A percentile compares a stretch with the other conserved stretches of the same genome.
Conservation (phyloP, 2,888 invertebrate genomes). For the Lepidochrysops patricia region DNA sequence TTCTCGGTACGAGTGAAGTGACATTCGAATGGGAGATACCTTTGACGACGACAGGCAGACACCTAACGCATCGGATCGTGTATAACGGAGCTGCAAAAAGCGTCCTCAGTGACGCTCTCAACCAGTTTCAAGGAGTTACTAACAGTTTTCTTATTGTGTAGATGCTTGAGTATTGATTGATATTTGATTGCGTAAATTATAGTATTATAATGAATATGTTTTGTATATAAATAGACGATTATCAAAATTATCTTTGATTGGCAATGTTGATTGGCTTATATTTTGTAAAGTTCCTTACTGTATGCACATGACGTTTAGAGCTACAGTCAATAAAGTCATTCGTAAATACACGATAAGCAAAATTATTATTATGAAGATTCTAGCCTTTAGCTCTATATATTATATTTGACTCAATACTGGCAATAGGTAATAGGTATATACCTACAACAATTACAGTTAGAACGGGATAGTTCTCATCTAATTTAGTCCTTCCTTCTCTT, state of each 20-base stretch:
- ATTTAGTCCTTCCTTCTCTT: background rate
- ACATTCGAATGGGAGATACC: slow-evolving; percentile 87
- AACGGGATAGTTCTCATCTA: background rate
- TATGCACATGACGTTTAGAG: too few relatives aligned
- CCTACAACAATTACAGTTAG: background rate
- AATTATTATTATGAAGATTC: too few relatives aligned
- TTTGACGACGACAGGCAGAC: slow-evolving; percentile 34
- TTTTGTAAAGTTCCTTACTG: too few relatives aligned
- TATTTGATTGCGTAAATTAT: background rate
- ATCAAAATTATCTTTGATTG: background rate
- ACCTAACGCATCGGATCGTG: slow-evolving; percentile 84
- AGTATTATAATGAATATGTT: background rate
- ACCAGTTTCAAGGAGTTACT: slow-evolving; percentile 77
- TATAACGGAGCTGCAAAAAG: slow-evolving; percentile 84
- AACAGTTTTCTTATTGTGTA: slow-evolving; percentile 54
- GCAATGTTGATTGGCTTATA: background rate
- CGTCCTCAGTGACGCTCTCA: slow-evolving; percentile 73
- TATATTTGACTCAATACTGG: too few relatives aligned
- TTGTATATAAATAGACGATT: background rate
- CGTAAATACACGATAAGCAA: background rate
- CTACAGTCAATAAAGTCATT: background rate
- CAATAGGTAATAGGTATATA: too few relatives aligned
- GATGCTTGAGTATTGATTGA: slow-evolving; percentile 24
- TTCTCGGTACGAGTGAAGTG: slow-evolving; percentile 84
- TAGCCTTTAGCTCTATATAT: too few relatives aligned